Conservation (phyloP, 2,797 vertebrate genomes). For the Protonibea diacanthus region DNA sequence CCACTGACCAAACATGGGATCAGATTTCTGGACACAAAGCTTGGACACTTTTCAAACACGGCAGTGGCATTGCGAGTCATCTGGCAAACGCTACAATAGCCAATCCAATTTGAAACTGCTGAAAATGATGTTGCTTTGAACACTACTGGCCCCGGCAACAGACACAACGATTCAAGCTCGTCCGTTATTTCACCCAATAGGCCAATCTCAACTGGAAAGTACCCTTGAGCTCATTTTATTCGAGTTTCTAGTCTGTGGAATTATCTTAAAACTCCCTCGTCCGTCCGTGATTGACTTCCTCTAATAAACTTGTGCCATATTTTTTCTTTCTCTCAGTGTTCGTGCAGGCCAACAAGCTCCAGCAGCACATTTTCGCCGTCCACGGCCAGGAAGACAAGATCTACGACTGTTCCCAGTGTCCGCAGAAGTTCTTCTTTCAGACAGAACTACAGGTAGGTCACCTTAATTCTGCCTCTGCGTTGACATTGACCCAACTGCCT, state of each 20-base stretch:
- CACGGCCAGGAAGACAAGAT: constrained; percentile 99
- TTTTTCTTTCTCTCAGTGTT: constrained; percentile 85
- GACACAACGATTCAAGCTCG: background rate
- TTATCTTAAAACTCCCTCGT: background rate
- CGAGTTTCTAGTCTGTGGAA: background rate
- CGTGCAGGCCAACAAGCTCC: constrained; percentile 98
- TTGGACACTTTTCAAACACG: background rate
- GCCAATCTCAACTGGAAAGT: background rate
- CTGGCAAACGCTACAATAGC: background rate
- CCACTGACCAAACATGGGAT: background rate
- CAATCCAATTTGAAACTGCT: background rate
- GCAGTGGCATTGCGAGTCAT: background rate
- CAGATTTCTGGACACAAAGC: background rate
- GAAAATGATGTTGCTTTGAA: background rate
- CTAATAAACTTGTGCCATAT: background rate
- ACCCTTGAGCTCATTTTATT: background rate
- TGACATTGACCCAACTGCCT: background rate
- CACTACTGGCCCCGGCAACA: background rate
- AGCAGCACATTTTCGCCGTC: constrained; percentile 99
- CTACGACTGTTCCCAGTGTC: constrained; percentile 99
- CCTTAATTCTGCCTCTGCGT: background rate
- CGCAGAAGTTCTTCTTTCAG: constrained; percentile 99
- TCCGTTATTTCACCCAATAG: background rate
- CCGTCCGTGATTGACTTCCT: background rate
- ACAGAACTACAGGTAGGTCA: constrained; percentile 96